Percentiles rank a stretch among this genome's conserved stretches.
These are phyloP conservation scores for Leptatherina wallacei DNA, from an alignment of 2,797 vertebrate species.

Conservation along the genomic window DNA sequence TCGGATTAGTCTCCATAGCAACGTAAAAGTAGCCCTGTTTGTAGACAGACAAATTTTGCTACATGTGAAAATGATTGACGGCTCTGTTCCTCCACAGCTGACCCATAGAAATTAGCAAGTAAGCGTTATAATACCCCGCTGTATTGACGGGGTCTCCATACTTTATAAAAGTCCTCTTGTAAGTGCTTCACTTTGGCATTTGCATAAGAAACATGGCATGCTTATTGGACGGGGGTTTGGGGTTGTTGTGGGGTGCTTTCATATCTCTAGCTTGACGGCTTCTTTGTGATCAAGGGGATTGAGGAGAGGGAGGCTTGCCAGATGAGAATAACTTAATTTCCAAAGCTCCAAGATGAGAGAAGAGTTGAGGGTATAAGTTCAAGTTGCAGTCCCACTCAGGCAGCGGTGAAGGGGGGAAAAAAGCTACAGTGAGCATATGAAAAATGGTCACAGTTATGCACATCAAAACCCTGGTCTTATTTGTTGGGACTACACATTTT, in stretches of 20 bases:
- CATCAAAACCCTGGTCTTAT: slow-evolving; percentile 45
- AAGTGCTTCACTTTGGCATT: slow-evolving; percentile 92
- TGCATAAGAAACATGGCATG: slow-evolving; percentile 97
- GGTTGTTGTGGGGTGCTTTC: slow-evolving; percentile 89
- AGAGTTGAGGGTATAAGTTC: slow-evolving; percentile 75
- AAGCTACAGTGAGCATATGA: slow-evolving; percentile 19
- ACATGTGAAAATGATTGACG: slow-evolving; percentile 98
- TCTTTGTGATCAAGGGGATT: slow-evolving; percentile 90
- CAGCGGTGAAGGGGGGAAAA: slow-evolving; percentile 30
- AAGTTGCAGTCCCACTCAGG: slow-evolving; percentile 64
- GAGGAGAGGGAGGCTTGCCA: slow-evolving; percentile 86
- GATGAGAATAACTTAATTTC: slow-evolving; percentile 96
- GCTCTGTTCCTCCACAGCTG: slow-evolving; percentile 94
- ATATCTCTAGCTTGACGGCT: slow-evolving; percentile 94
- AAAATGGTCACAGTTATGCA: slow-evolving; percentile 56
- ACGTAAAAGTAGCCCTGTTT: slow-evolving; percentile 95
- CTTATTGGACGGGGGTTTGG: slow-evolving; percentile 86
- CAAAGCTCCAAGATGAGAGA: slow-evolving; percentile 88
- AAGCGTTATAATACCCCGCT: slow-evolving; percentile 94
- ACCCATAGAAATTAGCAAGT: slow-evolving; percentile 98
- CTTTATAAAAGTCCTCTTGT: slow-evolving; percentile 94
- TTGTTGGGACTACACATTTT: slow-evolving; percentile 36
- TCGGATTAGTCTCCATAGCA: slow-evolving; percentile 97
- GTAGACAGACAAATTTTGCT: slow-evolving; percentile 97
- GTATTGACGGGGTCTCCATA: slow-evolving; percentile 91